phyloP scores from a whole-genome alignment of 1,140 invertebrate species.

The Trachymyrmex cornetzi region DNA sequence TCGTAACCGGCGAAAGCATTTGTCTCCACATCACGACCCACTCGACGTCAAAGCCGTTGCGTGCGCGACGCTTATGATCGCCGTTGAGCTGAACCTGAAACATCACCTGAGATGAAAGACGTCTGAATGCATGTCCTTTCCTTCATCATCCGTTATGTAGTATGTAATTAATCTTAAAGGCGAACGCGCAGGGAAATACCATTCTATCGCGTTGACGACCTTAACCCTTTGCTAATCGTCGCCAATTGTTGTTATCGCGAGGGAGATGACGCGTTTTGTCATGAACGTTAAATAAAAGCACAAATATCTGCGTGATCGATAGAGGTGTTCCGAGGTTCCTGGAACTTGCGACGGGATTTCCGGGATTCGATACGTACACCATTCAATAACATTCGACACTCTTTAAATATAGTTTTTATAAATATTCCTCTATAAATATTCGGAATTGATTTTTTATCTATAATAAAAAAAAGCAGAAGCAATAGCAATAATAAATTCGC shows the following conservation, averaged over 20 bases:
- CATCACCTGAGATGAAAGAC: not conserved
- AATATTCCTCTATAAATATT: not conserved
- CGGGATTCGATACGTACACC: no score
- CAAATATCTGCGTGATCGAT: not conserved
- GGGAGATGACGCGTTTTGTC: conserved; percentile 4
- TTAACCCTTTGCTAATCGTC: not conserved
- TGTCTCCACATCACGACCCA: conserved; percentile 45
- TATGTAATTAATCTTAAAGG: not conserved
- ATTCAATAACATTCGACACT: not conserved
- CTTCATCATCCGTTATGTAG: not conserved
- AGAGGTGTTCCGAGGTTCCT: not conserved
- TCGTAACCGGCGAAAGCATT: conserved; percentile 35
- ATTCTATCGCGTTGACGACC: not conserved
- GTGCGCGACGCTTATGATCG: not conserved
- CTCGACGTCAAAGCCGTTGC: conserved; percentile 60
- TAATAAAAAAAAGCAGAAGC: not conserved
- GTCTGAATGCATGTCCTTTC: not conserved
- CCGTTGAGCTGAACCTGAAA: not conserved
- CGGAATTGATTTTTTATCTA: not conserved
- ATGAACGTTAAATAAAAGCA: conserved; percentile 6
- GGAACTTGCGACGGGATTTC: not conserved
- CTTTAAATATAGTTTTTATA: not conserved
- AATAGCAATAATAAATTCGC: not conserved
- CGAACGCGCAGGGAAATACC: not conserved
- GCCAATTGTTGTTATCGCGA: not conserved